Conservation (phyloP, 2,888 invertebrate genomes). For the Noctua janthe region DNA sequence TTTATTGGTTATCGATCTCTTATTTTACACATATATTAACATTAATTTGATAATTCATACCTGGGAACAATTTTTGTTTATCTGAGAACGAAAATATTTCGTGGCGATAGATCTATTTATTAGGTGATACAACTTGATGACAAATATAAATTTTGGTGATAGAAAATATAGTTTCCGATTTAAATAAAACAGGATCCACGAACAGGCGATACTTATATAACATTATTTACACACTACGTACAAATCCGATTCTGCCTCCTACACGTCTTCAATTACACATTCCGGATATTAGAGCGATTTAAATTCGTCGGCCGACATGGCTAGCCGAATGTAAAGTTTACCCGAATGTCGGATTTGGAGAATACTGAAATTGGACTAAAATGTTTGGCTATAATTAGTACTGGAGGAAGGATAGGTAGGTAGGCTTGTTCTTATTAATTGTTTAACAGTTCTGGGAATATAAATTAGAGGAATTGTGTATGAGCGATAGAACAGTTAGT, state of each 20-base stretch:
- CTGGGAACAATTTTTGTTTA: no score
- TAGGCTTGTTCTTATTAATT: not conserved
- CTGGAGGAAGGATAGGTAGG: not conserved
- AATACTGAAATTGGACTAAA: not conserved
- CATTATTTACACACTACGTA: conserved; percentile 63
- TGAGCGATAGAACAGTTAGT: not conserved
- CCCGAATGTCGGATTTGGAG: conserved; percentile 30
- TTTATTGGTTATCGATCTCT: no score
- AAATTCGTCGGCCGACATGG: conserved; percentile 69
- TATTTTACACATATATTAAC: no score
- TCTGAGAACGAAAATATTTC: no score
- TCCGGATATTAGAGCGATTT: conserved; percentile 74
- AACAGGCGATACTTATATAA: conserved; percentile 46
- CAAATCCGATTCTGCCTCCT: conserved; percentile 67
- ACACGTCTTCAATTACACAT: conserved; percentile 74
- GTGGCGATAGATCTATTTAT: no score
- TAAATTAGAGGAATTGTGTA: not conserved
- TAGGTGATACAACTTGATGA: no score
- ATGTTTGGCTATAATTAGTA: not conserved
- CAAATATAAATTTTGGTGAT: no score
- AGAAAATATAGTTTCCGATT: no score
- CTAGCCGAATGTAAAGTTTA: conserved; percentile 55
- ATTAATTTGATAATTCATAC: no score
- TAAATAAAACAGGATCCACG: conserved; percentile 22
- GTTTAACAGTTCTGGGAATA: not conserved